A percentile compares a stretch with the other conserved stretches of the same genome.
Evolutionary conservation across 2,888 invertebrate species (phyloP).

Genomic region (Halictus quadricinctus): DNA sequence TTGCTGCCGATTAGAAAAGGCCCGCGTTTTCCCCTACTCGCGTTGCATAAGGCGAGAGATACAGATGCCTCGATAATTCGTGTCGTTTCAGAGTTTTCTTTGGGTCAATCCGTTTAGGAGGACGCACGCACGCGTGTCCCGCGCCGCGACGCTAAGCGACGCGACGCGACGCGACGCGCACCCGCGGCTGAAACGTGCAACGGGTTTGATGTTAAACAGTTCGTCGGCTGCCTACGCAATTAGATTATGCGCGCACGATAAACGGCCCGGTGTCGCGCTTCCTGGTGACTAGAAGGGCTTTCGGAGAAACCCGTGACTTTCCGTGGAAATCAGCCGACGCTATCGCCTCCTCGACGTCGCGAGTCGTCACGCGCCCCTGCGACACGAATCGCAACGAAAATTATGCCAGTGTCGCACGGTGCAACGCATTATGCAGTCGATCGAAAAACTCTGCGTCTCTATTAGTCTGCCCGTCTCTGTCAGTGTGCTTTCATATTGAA

Average conservation of each 20-base stretch:
- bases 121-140: conserved; percentile 58
- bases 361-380: background rate
- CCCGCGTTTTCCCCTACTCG: background rate
- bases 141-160: background rate
- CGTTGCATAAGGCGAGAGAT: conserved; percentile 71
- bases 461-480: too few relatives aligned
- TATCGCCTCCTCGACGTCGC: conserved; percentile 32
- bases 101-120: conserved; percentile 81
- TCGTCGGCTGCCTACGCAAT: conserved; percentile 51
- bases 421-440: background rate
- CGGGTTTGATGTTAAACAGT: conserved; percentile 60
- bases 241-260: conserved; percentile 56
- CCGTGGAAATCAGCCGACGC: conserved; percentile 29
- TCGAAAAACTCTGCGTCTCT: too few relatives aligned
- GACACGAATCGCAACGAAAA: background rate
- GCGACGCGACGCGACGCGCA: background rate
- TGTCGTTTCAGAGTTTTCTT: conserved; percentile 81
- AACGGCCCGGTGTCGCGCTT: conserved; percentile 30
- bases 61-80: conserved; percentile 75
- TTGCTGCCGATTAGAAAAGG: background rate
- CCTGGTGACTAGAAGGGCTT: conserved; percentile 28
- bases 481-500: too few relatives aligned
- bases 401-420: background rate
- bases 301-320: conserved; percentile 17
- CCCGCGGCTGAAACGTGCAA: conserved; percentile 37